These are phyloP conservation scores for Cataglyphis altisquamis DNA, from an alignment of 2,888 invertebrate genomes.

Conservation along the genomic window DNA sequence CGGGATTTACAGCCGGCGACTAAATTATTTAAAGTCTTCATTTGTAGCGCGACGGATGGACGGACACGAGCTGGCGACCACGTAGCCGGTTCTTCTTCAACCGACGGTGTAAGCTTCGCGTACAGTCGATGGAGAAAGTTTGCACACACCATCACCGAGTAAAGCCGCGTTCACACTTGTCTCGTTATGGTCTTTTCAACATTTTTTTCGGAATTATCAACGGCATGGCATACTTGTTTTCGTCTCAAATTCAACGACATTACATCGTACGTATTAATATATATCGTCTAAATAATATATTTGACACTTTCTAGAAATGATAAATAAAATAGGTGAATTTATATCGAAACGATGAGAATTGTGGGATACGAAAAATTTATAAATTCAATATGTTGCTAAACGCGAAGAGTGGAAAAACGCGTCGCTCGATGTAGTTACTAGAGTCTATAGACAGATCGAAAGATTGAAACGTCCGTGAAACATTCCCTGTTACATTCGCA, in stretches of 20 bases:
- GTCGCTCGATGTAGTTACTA: too few relatives aligned
- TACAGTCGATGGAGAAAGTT: constrained; percentile 71
- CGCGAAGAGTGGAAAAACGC: too few relatives aligned
- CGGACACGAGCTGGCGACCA: constrained; percentile 76
- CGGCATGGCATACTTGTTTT: background rate
- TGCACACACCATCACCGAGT: background rate
- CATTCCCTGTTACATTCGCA: background rate
- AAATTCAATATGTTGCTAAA: background rate
- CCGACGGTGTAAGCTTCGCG: constrained; percentile 66
- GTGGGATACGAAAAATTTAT: background rate
- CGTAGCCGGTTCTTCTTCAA: constrained; percentile 74
- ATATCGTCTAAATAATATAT: background rate
- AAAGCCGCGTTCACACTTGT: constrained; percentile 35
- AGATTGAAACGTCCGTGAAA: background rate
- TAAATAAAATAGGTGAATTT: background rate
- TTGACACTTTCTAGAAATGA: background rate
- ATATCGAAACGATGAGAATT: background rate
- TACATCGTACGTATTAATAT: background rate
- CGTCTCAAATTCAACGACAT: background rate
- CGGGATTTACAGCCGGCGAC: constrained; percentile 83
- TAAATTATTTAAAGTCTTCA: constrained; percentile 86
- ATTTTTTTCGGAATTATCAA: too few relatives aligned
- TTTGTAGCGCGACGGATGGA: constrained; percentile 79
- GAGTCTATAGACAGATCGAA: background rate
- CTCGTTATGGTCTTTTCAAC: background rate